Evolutionary conservation across 1,140 invertebrate genomes (phyloP).

Genomic region (Cydia splendana): DNA sequence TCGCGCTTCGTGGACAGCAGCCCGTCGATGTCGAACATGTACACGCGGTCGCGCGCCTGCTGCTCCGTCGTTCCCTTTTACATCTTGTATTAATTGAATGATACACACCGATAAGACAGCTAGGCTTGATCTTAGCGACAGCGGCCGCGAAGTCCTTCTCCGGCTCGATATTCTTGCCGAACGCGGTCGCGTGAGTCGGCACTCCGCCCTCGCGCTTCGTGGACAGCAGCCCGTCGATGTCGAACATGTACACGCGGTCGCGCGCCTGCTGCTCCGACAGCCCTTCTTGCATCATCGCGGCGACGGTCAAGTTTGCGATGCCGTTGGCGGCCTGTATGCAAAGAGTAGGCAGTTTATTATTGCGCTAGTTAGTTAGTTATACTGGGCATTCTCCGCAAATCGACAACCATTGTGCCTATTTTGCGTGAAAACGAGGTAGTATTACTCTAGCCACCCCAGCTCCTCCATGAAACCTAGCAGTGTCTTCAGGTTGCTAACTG

Average conservation of each 20-base stretch:
- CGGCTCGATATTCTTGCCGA: conserved; percentile 90
- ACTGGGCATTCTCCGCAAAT: no score
- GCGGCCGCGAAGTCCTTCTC: conserved; percentile 89
- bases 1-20: conserved; percentile 87
- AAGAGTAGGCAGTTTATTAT: background rate
- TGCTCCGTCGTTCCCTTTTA: conserved; percentile 87
- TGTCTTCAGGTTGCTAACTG: no score
- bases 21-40: conserved; percentile 93
- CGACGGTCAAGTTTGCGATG: conserved; percentile 91
- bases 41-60: conserved; percentile 90
- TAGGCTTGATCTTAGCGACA: conserved; percentile 91
- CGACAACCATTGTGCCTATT: no score
- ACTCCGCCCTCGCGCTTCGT: conserved; percentile 87
- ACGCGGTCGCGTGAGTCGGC: conserved; percentile 88
- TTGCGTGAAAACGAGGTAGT: no score
- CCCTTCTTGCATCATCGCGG: conserved; percentile 93
- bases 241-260: conserved; percentile 93
- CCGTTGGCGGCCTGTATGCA: conserved; percentile 88
- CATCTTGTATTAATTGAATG: conserved; percentile 66
- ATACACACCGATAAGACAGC: conserved; percentile 88
- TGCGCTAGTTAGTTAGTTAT: no score
- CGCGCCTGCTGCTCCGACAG: conserved; percentile 87
- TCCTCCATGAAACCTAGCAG: no score
- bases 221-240: conserved; percentile 90
- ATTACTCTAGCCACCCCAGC: no score